Base-by-base conservation (phyloP, 2,797 vertebrate genomes). In the Muraenolepis orangiensis region DNA sequence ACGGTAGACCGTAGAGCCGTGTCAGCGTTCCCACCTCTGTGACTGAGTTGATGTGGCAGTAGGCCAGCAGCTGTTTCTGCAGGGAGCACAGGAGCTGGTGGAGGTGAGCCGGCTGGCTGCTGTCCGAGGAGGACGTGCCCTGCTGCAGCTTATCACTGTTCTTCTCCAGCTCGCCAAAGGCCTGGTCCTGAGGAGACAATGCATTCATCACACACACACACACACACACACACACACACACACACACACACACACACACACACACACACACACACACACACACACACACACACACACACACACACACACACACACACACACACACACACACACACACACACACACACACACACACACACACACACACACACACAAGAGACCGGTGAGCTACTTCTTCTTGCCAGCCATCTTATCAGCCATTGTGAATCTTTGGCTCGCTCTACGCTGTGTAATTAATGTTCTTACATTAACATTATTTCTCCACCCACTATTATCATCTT, bases 141-240 rank as follows among this genome's bases (percentile, higher is more conserved):
- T 96, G 93, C 71, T 96, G 93, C 80, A 96, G 93, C 81, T 99
- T 99, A 87, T 99, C 98, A 72, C 98, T 99, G 90, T 99, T 99
- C 86, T 99, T 99, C 90, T 99, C 98, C 89, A 99, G 91, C 83
- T 99, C 98, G 29, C 98, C 98, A 66, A 99, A 98, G 0, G 98
- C 98, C 91, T 98, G 97, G 85, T 99, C 98, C 98, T 99, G 83
- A 71, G 81, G 13, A 38, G n/a, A n/a, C n/a, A n/a, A n/a, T n/a
- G n/a, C n/a, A n/a, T n/a, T n/a, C n/a, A n/a, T n/a, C 73, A 71
- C 46, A 46, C 28, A 14, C n/a, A 73, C 31, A 70, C n/a, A 75
- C 30, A 80, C 6, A 74, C 11, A 70, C 42, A 38, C 13, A 72
- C 10, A 57, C n/a, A 70, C 69, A 69, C 74, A n/a, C n/a, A n/a